These are phyloP conservation scores for Drosophila pseudotalamancana DNA, from an alignment of 2,888 invertebrate genomes.

Conservation along the genomic window DNA sequence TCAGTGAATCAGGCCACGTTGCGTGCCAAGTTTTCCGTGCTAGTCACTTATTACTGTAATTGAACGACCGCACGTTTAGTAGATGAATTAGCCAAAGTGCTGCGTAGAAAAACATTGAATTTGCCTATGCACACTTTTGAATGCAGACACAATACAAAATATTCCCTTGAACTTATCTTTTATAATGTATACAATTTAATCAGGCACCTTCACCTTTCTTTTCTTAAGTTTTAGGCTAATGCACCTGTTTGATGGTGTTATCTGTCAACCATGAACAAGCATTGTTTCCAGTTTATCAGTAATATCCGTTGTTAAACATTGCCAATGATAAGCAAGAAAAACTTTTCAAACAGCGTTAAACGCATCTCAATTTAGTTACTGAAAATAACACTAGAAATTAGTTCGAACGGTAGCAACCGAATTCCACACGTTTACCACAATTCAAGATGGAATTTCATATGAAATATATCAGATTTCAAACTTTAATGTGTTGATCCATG, in stretches of 20 bases:
- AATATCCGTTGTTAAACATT: background rate
- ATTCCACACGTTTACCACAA: too few relatives aligned
- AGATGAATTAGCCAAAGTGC: slow-evolving; percentile 24
- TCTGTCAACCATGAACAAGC: slow-evolving; percentile 11
- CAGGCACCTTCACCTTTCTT: background rate
- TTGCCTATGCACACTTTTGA: background rate
- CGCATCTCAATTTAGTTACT: background rate
- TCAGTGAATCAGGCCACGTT: slow-evolving; percentile 43
- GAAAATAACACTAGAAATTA: too few relatives aligned
- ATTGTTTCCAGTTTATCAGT: background rate
- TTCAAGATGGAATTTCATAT: too few relatives aligned
- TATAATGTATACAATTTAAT: too few relatives aligned
- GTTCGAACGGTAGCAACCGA: too few relatives aligned
- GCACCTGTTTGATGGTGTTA: slow-evolving; percentile 19
- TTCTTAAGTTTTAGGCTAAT: slow-evolving; percentile 7
- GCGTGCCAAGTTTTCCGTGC: slow-evolving; percentile 50
- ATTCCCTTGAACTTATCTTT: too few relatives aligned
- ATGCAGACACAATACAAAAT: background rate
- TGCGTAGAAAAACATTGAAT: slow-evolving; percentile 11
- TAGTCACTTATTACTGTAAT: slow-evolving; percentile 54
- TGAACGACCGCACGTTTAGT: slow-evolving; percentile 26
- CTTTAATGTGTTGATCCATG: too few relatives aligned
- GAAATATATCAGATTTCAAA: too few relatives aligned
- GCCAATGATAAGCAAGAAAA: background rate
- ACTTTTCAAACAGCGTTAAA: background rate